Percentiles rank a stretch among this genome's conserved stretches.
phyloP scores from a whole-genome alignment of 23 tunicate genomes.

The Botrylloides violaceus region DNA sequence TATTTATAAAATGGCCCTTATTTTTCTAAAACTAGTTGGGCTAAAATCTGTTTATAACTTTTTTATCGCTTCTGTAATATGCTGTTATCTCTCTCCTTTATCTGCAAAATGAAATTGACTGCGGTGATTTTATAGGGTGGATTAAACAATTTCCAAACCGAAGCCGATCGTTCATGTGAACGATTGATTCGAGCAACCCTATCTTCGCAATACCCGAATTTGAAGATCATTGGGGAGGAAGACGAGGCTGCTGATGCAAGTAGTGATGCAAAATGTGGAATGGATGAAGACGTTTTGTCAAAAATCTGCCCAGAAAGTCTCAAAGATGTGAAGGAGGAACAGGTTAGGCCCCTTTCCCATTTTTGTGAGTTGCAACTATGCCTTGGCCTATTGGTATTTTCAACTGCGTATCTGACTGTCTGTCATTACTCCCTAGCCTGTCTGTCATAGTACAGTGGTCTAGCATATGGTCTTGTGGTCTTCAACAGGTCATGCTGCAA shows the following conservation, averaged over 20 bases:
- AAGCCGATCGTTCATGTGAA: conserved; percentile 87
- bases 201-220: conserved; percentile 47
- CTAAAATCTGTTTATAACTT: too few species aligned
- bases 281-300: conserved; percentile 51
- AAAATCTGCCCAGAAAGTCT: conserved; percentile 55
- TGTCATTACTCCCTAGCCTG: too few species aligned
- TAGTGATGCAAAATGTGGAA: conserved; percentile 73
- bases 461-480: too few species aligned
- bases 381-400: too few species aligned
- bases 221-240: conserved; percentile 91
- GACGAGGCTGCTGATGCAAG: conserved; percentile 55
- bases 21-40: too few species aligned
- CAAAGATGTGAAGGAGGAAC: conserved; percentile 42
- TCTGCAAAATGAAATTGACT: background rate
- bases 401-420: too few species aligned
- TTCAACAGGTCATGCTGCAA: too few species aligned
- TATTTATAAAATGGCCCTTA: background rate
- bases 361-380: too few species aligned
- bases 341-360: conserved; percentile 22
- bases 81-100: background rate
- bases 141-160: conserved; percentile 91
- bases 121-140: conserved; percentile 61
- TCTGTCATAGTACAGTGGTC: too few species aligned
- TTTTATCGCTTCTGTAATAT: background rate
- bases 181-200: conserved; percentile 78